Evolutionary conservation across 2,113 vertebrate species (phyloP).

Genomic region (Spheniscus mendiculus): DNA sequence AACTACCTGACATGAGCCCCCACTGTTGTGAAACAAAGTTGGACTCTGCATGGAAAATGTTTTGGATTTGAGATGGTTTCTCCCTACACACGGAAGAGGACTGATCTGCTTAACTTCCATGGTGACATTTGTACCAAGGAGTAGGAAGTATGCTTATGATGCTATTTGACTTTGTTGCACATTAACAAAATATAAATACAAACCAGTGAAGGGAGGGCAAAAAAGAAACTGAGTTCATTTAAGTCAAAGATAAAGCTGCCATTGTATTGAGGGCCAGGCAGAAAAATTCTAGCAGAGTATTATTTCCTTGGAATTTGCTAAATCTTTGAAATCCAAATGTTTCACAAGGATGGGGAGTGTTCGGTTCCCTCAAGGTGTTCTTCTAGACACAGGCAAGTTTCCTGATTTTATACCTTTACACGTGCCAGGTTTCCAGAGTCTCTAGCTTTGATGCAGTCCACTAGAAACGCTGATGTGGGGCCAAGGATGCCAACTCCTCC

Average conservation of each 20-base stretch:
- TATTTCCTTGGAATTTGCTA: not conserved
- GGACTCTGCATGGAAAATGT: not conserved
- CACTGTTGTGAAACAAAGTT: not conserved
- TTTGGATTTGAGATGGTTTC: not conserved
- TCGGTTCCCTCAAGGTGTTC: not conserved
- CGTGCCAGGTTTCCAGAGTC: not conserved
- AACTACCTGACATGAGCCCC: not conserved
- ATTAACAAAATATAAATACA: not conserved
- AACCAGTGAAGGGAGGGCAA: not conserved
- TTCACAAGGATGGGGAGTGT: not conserved
- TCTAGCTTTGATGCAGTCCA: not conserved
- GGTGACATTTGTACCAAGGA: not conserved
- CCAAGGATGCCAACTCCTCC: conserved; percentile 8
- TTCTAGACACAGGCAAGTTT: not conserved
- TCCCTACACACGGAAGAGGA: not conserved
- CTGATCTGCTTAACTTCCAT: not conserved
- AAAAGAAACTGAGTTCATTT: not conserved
- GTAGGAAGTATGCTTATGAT: not conserved
- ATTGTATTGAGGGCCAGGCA: not conserved
- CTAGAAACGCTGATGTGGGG: not conserved
- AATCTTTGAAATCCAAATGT: not conserved
- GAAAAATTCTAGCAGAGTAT: not conserved
- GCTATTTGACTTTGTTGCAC: not conserved
- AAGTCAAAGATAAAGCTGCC: not conserved
- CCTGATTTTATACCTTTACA: not conserved